phyloP scores from a whole-genome alignment of 2,113 vertebrate species.

The Eudyptes chrysolophus region DNA sequence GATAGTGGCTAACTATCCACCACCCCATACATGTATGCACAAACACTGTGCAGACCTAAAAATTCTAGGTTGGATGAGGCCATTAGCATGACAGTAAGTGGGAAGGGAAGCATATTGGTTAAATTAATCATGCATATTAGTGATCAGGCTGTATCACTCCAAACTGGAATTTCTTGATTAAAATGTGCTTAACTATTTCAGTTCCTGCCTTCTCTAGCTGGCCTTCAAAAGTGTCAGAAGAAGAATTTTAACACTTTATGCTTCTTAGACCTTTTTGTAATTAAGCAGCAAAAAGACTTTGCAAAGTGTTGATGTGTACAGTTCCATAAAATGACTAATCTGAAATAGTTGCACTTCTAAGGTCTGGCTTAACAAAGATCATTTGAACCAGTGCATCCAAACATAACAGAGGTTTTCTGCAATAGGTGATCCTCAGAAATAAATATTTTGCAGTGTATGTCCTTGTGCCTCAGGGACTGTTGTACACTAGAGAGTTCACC shows the following conservation, averaged over 20 bases:
- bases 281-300: background rate
- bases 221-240: background rate
- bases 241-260: background rate
- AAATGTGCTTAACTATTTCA: background rate
- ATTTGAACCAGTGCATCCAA: slow-evolving; percentile 24
- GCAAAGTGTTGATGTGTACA: background rate
- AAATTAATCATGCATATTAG: background rate
- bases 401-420: background rate
- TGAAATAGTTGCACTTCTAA: slow-evolving; percentile 28
- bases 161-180: background rate
- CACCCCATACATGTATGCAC: accelerated
- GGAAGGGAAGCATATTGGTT: background rate
- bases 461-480: background rate
- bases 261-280: background rate
- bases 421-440: background rate
- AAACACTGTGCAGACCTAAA: background rate
- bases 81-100: background rate
- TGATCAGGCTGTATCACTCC: background rate
- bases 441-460: slow-evolving; percentile 2
- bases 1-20: background rate
- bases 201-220: background rate
- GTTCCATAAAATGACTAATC: slow-evolving; percentile 3
- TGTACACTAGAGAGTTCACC: background rate
- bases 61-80: background rate
- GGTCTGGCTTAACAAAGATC: slow-evolving; percentile 12